phyloP scores from a whole-genome alignment of 2,113 vertebrate species.

The Coptodon bakossiorum region DNA sequence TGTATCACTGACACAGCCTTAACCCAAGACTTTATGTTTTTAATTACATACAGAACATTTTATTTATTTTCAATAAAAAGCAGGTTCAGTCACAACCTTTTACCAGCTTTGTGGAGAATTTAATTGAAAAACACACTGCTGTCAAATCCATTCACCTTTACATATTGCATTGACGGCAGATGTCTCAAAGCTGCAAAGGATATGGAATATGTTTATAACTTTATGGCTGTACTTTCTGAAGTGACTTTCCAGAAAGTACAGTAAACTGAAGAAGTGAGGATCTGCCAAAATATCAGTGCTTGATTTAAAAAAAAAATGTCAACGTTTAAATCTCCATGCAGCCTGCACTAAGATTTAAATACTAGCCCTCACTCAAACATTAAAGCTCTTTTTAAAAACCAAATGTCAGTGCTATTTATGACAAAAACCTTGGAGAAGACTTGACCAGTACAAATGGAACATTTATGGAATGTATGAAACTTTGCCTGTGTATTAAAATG shows the following conservation, averaged over 20 bases:
- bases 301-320: not conserved
- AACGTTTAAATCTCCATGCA: not conserved
- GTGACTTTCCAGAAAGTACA: not conserved
- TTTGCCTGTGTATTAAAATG: not conserved
- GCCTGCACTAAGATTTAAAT: not conserved
- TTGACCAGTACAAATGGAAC: not conserved
- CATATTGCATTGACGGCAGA: not conserved
- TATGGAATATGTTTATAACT: not conserved
- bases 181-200: not conserved
- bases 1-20: not conserved
- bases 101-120: not conserved
- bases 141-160: not conserved
- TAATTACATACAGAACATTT: not conserved
- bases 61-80: not conserved
- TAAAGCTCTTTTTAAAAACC: not conserved
- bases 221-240: not conserved
- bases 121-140: not conserved
- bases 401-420: not conserved
- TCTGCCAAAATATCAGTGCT: not conserved
- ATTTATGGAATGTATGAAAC: not conserved
- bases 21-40: not conserved
- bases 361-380: not conserved
- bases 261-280: not conserved
- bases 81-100: not conserved
- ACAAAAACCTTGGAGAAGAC: not conserved